phyloP scores from a whole-genome alignment of 2,888 invertebrate genomes.

The Gastrophysa polygoni region DNA sequence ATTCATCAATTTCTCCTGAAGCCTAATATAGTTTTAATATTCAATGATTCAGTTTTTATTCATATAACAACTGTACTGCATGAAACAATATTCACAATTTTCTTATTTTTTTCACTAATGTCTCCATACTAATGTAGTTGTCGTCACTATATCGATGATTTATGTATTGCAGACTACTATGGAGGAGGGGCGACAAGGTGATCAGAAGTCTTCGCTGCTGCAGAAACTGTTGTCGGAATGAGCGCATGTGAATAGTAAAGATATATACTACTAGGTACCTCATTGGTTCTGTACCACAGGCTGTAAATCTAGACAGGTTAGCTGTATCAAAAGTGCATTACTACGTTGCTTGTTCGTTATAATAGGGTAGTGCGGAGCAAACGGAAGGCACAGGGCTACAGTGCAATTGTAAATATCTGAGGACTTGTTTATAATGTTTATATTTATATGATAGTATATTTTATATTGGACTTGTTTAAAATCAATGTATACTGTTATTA shows the following conservation, averaged over 20 bases:
- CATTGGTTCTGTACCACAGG: conserved; percentile 59
- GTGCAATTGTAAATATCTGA: conserved; percentile 61
- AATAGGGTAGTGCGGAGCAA: conserved; percentile 51
- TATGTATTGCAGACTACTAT: conserved; percentile 68
- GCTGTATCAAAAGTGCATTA: conserved; percentile 61
- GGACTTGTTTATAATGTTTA: conserved; percentile 66
- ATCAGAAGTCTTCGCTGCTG: conserved; percentile 79
- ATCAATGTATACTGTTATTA: conserved; percentile 31
- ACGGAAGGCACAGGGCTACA: conserved; percentile 53
- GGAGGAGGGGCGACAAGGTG: conserved; percentile 77
- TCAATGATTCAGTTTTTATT: too few species aligned
- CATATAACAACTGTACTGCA: not conserved
- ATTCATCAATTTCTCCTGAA: too few species aligned
- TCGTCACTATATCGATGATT: not conserved
- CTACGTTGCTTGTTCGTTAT: conserved; percentile 57
- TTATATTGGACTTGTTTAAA: conserved; percentile 56
- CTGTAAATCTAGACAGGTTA: conserved; percentile 61
- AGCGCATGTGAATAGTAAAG: conserved; percentile 57
- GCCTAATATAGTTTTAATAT: too few species aligned
- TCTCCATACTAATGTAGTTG: not conserved
- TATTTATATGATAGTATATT: conserved; percentile 60
- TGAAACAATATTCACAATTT: not conserved
- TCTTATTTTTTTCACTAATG: not conserved
- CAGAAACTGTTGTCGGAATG: conserved; percentile 83
- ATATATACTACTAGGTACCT: conserved; percentile 61